Evolutionary conservation across 2,113 vertebrate genomes (phyloP).

Genomic region (Osmerus mordax): DNA sequence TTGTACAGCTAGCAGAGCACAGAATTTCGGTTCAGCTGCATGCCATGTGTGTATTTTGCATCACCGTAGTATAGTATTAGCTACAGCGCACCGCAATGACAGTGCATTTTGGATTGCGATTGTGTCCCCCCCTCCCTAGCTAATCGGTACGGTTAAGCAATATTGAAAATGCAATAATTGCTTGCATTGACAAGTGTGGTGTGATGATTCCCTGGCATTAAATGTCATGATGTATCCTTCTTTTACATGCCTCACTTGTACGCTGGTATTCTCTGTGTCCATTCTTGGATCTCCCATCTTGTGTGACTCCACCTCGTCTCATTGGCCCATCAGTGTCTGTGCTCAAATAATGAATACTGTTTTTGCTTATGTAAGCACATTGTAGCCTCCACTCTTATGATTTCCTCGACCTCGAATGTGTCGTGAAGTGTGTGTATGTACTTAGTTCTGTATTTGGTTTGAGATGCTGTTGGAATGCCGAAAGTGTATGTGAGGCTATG

Average conservation of each 20-base stretch:
- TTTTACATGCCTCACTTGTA: slow-evolving; percentile 73
- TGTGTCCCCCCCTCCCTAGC: not conserved
- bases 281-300: slow-evolving; percentile 62
- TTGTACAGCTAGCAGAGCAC: no score
- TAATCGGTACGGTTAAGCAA: slow-evolving; percentile 57
- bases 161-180: slow-evolving; percentile 73
- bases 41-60: slow-evolving; percentile 48
- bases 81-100: slow-evolving; percentile 38
- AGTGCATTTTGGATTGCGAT: slow-evolving; percentile 7
- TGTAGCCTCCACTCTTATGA: slow-evolving; percentile 38
- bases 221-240: slow-evolving; percentile 71
- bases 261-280: slow-evolving; percentile 71
- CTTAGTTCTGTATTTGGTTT: slow-evolving; percentile 35
- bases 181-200: slow-evolving; percentile 59
- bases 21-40: slow-evolving; percentile 36
- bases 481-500: slow-evolving; percentile 16
- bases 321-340: slow-evolving; percentile 65
- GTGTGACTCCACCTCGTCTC: slow-evolving; percentile 48
- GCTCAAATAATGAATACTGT: slow-evolving; percentile 66
- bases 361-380: slow-evolving; percentile 72
- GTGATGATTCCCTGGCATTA: slow-evolving; percentile 67
- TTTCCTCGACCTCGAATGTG: slow-evolving; percentile 40
- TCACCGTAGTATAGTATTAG: slow-evolving; percentile 27
- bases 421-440: slow-evolving; percentile 10
- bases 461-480: slow-evolving; percentile 43